Evolutionary conservation across 1,140 invertebrate genomes (phyloP).

Genomic region (Pogonomyrmex barbatus): DNA sequence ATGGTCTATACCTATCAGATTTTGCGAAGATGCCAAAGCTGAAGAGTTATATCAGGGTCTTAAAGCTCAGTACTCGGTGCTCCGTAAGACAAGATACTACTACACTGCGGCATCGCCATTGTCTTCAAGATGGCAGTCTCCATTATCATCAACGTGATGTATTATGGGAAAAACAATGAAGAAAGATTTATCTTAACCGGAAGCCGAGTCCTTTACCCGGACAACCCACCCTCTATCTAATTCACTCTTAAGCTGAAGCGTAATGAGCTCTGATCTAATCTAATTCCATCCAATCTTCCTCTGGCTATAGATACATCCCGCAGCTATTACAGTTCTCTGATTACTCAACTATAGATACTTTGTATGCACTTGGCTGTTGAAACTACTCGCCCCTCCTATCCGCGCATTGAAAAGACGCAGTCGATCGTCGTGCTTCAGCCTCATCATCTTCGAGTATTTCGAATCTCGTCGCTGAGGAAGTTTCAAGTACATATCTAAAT

Average conservation of each 20-base stretch:
- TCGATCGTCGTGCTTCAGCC: neutral
- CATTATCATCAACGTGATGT: slow-evolving; percentile 63
- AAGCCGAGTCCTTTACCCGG: neutral
- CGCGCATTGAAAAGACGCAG: slow-evolving; percentile 7
- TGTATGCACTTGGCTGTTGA: slow-evolving; percentile 48
- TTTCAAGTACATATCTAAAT: neutral
- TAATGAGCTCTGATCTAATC: slow-evolving; percentile 77
- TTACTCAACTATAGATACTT: slow-evolving; percentile 57
- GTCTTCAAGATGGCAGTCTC: slow-evolving; percentile 55
- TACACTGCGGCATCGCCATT: slow-evolving; percentile 44
- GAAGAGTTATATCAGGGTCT: slow-evolving; percentile 19
- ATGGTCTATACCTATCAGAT: slow-evolving; percentile 21
- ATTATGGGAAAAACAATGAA: slow-evolving; percentile 70
- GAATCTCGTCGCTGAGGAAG: neutral
- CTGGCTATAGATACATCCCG: slow-evolving; percentile 53
- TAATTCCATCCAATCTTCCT: slow-evolving; percentile 72
- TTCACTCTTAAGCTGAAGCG: slow-evolving; percentile 70
- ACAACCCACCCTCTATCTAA: slow-evolving; percentile 57
- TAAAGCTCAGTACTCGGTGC: slow-evolving; percentile 33
- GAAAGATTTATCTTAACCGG: slow-evolving; percentile 41
- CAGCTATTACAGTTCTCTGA: slow-evolving; percentile 63
- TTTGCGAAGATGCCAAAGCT: slow-evolving; percentile 39
- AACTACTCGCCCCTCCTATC: neutral
- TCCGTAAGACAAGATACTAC: slow-evolving; percentile 29
- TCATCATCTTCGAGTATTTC: neutral